phyloP scores from a whole-genome alignment of 1,140 invertebrate species.

The Elysia chlorotica region DNA sequence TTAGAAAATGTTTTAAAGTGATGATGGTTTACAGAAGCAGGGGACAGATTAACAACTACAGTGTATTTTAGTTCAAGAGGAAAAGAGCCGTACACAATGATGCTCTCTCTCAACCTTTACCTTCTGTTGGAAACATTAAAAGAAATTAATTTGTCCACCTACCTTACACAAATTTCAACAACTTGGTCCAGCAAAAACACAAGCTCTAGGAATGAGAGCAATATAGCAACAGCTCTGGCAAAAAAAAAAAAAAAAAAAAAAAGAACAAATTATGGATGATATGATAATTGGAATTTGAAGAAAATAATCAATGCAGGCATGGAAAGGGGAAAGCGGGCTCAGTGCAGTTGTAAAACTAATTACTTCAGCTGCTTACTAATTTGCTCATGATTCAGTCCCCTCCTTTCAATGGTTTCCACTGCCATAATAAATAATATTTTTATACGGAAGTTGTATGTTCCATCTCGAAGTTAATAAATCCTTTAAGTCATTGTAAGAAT shows the following conservation, averaged over 20 bases:
- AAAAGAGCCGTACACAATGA: neutral
- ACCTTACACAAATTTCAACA: constrained; percentile 17
- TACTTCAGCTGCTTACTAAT: neutral
- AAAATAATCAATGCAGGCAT: neutral
- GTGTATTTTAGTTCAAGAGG: neutral
- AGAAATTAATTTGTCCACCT: neutral
- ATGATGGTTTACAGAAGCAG: neutral
- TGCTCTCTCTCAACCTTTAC: too few relatives aligned
- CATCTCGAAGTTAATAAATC: too few relatives aligned
- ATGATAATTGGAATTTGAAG: neutral
- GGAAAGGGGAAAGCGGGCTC: neutral
- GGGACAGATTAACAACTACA: neutral
- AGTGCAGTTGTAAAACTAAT: neutral
- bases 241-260: neutral
- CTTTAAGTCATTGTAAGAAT: too few relatives aligned
- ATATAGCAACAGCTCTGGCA: constrained; percentile 10
- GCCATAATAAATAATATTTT: too few relatives aligned
- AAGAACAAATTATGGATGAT: neutral
- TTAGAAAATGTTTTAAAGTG: neutral
- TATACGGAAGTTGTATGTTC: too few relatives aligned
- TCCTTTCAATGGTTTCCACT: too few relatives aligned
- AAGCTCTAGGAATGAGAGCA: constrained; percentile 16
- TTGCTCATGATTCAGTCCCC: neutral
- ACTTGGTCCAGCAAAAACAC: constrained; percentile 15
- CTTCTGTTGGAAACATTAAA: neutral